phyloP scores from a whole-genome alignment of 2,113 vertebrate species.

The Salvelinus namaycush region DNA sequence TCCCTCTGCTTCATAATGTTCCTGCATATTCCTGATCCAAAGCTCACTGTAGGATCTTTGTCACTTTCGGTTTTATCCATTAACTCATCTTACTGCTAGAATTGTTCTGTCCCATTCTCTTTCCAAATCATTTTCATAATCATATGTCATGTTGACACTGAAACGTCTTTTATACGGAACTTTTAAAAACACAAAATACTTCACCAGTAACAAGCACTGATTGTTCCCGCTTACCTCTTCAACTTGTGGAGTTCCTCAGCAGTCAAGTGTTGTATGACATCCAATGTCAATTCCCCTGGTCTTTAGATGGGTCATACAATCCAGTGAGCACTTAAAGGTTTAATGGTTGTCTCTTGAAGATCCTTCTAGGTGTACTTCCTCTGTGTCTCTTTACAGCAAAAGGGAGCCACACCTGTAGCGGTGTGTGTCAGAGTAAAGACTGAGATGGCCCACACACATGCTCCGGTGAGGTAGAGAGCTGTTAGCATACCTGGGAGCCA shows the following conservation, averaged over 20 bases:
- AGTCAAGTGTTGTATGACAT: not conserved
- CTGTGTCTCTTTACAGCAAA: not conserved
- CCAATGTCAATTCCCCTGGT: not conserved
- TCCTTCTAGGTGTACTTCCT: not conserved
- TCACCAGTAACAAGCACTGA: not conserved
- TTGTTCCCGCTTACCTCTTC: not conserved
- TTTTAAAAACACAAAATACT: not conserved
- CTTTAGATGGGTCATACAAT: not conserved
- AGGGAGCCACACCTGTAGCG: conserved; percentile 9
- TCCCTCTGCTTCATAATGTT: not conserved
- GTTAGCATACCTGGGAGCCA: conserved; percentile 24
- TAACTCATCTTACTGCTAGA: not conserved
- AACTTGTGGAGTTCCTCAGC: not conserved
- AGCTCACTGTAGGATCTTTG: not conserved
- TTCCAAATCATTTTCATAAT: not conserved
- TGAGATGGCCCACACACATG: not conserved
- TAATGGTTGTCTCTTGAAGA: not conserved
- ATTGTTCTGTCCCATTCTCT: not conserved
- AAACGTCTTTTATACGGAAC: not conserved
- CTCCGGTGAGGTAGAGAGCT: conserved; percentile 3
- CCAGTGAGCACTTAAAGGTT: not conserved
- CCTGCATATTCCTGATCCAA: not conserved
- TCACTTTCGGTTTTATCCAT: not conserved
- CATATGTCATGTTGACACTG: not conserved
- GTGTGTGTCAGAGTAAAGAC: not conserved